phyloP scores from a whole-genome alignment of 2,888 invertebrate species.

The Pandemis cinnamomeana region DNA sequence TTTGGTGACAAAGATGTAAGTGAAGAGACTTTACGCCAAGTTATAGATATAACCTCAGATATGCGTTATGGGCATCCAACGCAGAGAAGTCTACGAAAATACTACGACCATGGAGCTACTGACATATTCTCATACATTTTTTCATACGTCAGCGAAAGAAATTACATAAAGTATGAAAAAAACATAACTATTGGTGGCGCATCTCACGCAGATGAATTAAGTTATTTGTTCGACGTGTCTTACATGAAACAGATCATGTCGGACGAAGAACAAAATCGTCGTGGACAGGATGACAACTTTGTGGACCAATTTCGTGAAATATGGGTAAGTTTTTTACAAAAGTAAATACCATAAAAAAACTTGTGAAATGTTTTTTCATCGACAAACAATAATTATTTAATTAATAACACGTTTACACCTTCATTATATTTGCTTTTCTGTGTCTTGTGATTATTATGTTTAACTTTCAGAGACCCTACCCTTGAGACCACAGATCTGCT shows the following conservation, averaged over 20 bases:
- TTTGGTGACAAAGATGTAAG: constrained; percentile 46
- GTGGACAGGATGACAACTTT: constrained; percentile 53
- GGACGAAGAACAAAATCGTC: constrained; percentile 46
- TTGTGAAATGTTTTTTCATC: no score
- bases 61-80: constrained; percentile 52
- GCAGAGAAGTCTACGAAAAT: constrained; percentile 51
- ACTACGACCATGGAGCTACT: constrained; percentile 20
- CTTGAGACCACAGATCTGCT: constrained; percentile 17
- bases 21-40: constrained; percentile 50
- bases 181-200: constrained; percentile 29
- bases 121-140: constrained; percentile 33
- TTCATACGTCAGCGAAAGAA: constrained; percentile 34
- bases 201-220: constrained; percentile 38
- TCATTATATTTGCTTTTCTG: no score
- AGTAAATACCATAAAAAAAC: not conserved
- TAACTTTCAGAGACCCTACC: not conserved
- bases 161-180: constrained; percentile 17
- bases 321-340: constrained; percentile 48
- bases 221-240: constrained; percentile 38
- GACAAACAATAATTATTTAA: no score
- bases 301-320: constrained; percentile 58
- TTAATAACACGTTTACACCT: no score
- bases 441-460: no score
- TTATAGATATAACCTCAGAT: constrained; percentile 57
- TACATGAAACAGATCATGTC: constrained; percentile 18